A percentile compares a stretch with the other conserved stretches of the same genome.
phyloP scores from a whole-genome alignment of 2,797 vertebrate genomes.

The Eulemur albifrons region DNA sequence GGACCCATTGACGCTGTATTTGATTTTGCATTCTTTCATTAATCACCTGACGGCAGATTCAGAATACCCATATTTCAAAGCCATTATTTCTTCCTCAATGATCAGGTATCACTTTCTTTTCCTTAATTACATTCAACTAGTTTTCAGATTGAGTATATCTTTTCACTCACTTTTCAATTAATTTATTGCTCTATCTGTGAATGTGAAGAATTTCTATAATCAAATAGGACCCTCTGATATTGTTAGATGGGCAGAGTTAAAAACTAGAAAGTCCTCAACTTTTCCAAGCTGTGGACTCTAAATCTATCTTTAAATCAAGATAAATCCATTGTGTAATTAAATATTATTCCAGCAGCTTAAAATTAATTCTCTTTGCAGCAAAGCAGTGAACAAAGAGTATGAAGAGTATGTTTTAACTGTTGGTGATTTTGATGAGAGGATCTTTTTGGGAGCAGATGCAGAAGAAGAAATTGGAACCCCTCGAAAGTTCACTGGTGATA shows the following conservation, averaged over 20 bases:
- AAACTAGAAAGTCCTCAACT: neutral
- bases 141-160: slow-evolving; percentile 40
- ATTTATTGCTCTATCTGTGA: neutral
- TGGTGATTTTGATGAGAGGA: slow-evolving; percentile 98
- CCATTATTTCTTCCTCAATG: neutral
- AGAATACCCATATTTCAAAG: slow-evolving; percentile 31
- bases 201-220: neutral
- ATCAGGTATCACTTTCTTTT: neutral
- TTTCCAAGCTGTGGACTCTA: neutral
- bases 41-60: slow-evolving; percentile 11
- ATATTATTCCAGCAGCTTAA: slow-evolving; percentile 32
- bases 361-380: slow-evolving; percentile 86
- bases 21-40: slow-evolving; percentile 32
- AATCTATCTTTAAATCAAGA: neutral
- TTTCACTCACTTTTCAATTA: neutral
- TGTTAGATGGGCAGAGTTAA: neutral
- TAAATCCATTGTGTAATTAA: slow-evolving; percentile 9
- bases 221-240: neutral
- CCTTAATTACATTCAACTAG: neutral
- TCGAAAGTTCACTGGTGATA: slow-evolving; percentile 86
- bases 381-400: slow-evolving; percentile 95
- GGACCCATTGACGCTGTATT: neutral
- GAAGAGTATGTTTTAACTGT: slow-evolving; percentile 97
- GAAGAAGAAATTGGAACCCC: slow-evolving; percentile 98
- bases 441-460: slow-evolving; percentile 96